Evolutionary conservation across 2,797 vertebrate species (phyloP).

Genomic region (Pipistrellus pipistrellus): DNA sequence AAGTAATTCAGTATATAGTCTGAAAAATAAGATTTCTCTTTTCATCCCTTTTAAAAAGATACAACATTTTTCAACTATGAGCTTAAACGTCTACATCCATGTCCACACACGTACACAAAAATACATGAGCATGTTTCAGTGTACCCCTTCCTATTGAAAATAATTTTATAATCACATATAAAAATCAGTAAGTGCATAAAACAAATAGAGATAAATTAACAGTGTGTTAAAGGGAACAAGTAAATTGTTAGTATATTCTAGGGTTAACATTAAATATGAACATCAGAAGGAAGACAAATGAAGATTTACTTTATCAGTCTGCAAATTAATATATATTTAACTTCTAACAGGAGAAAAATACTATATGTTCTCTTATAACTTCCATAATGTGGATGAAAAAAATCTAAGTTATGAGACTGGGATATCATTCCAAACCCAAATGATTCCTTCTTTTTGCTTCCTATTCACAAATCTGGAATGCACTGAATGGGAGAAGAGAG

Average conservation of each 20-base stretch:
- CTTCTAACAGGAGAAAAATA: neutral
- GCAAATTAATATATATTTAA: neutral
- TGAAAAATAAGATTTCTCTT: conserved; percentile 50
- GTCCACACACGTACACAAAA: neutral
- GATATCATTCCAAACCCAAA: neutral
- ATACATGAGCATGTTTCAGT: neutral
- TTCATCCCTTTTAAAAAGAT: neutral
- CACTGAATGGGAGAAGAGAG: neutral
- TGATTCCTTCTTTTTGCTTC: neutral
- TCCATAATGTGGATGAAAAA: neutral
- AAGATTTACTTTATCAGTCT: neutral
- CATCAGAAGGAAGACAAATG: neutral
- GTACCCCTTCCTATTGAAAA: neutral
- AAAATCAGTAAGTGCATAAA: neutral
- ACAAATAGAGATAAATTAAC: neutral
- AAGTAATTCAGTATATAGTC: conserved; percentile 62
- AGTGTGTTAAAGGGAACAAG: neutral
- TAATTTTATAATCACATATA: neutral
- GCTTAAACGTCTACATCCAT: fast-evolving
- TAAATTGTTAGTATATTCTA: neutral
- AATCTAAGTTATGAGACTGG: neutral
- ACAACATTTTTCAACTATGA: neutral
- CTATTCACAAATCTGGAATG: neutral
- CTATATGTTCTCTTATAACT: neutral
- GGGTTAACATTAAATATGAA: neutral